A percentile compares a stretch with the other conserved stretches of the same genome.
These are phyloP conservation scores for Cnemophilus loriae DNA, from an alignment of 2,113 vertebrate genomes.

Conservation along the genomic window DNA sequence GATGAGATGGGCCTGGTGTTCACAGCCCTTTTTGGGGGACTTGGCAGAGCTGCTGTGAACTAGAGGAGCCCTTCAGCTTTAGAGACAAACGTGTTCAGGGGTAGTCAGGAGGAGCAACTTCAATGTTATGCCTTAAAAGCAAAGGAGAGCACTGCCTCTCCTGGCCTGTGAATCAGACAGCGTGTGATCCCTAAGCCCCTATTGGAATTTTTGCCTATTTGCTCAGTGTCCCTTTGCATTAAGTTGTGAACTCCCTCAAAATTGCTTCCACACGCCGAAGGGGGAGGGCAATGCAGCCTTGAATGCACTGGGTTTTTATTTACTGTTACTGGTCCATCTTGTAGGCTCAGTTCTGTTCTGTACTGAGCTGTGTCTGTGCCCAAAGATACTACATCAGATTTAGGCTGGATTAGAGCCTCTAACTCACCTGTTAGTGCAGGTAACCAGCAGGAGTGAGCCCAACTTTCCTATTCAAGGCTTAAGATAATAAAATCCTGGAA, in stretches of 20 bases:
- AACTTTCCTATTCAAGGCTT: background rate
- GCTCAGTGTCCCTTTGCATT: background rate
- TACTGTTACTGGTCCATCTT: background rate
- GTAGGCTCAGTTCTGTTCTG: background rate
- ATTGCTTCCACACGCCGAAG: background rate
- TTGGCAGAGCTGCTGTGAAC: background rate
- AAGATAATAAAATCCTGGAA: background rate
- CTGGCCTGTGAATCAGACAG: background rate
- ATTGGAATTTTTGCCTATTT: background rate
- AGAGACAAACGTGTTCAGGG: background rate
- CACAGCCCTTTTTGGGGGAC: background rate
- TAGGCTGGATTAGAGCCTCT: background rate
- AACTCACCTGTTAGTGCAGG: background rate
- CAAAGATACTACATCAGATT: background rate
- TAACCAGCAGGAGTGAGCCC: background rate
- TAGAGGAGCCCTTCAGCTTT: background rate
- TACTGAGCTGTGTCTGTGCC: background rate
- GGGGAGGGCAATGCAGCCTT: background rate
- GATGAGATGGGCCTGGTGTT: background rate
- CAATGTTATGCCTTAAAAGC: background rate
- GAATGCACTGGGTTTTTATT: background rate
- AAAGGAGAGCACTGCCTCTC: background rate
- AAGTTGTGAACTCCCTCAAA: background rate
- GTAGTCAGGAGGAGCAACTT: background rate
- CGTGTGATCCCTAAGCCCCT: accelerated